Base-by-base conservation (phyloP, 2,797 vertebrate genomes). In the Sebastes hopkinsi region DNA sequence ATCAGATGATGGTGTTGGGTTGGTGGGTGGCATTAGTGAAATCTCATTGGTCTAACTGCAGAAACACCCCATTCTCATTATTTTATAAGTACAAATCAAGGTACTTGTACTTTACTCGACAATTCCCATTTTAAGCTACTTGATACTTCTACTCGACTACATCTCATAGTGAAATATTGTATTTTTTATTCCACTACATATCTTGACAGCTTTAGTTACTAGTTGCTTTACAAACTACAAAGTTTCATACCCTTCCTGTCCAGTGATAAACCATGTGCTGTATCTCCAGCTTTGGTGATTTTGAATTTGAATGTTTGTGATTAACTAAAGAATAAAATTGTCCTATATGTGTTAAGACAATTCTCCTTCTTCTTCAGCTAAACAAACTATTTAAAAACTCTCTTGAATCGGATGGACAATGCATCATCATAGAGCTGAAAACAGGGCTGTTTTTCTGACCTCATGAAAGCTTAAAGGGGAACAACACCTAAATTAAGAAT, bases 1-100 rank as follows among this genome's bases (percentile, higher is more conserved):
- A 79, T 76, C 79, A 88, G 22, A 54, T 14, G 11, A 20, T 46
- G 8, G 14, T 67, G 34, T 1, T 50, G 46, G 0, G 8, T 29
- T 66, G 23, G 52, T 70, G 18, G 34, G 29, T 5, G 50, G 54
- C 8, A 60, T 58, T 0, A 11, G 18, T 34, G 23, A 55, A 72
- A 66, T 80, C 4, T 78, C 13, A 85, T 89, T 90, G 81, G 80
- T 87, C 38, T 46, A 67, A 59, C 6, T 7, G 16, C 27, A 79
- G 72, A 79, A 80, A 78, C 88, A n/a, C 86, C 86, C 79, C 20
- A 7, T 68, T 54, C 10, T 25, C 0, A 0, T 65, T 29, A 27
- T 75, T 78, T 61, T 42, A 20, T 4, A 2, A 23, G 14, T 56
- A 5, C 25, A 3, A 38, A 23, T 8, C 3, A 32, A 61, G 18